phyloP scores from a whole-genome alignment of 2,888 invertebrate species.

The Orthosia incerta region DNA sequence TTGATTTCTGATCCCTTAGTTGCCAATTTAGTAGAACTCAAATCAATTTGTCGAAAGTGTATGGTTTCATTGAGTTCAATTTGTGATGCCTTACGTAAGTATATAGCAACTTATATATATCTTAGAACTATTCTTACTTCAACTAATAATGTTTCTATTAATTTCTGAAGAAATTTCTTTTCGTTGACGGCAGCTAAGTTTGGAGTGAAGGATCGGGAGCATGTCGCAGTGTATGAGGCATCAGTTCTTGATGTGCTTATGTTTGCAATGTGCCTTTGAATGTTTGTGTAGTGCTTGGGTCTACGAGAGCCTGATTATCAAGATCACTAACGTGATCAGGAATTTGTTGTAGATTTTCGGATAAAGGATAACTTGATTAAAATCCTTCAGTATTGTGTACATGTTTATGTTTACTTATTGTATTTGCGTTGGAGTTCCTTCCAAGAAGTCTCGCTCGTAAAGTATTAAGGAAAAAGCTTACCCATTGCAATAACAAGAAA shows the following conservation, averaged over 20 bases:
- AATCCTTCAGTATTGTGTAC: not conserved
- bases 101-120: not conserved
- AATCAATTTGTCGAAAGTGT: conserved; percentile 46
- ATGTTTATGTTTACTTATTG: not conserved
- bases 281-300: conserved; percentile 74
- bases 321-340: conserved; percentile 44
- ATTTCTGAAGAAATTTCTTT: conserved; percentile 63
- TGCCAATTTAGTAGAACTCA: conserved; percentile 35
- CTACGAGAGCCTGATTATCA: conserved; percentile 53
- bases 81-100: conserved; percentile 12
- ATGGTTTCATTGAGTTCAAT: conserved; percentile 31
- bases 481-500: not conserved
- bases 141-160: conserved; percentile 14
- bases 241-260: conserved; percentile 73
- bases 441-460: not conserved
- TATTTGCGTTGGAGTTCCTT: not conserved
- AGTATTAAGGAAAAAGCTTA: not conserved
- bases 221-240: conserved; percentile 77
- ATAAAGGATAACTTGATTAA: conserved; percentile 3
- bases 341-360: conserved; percentile 37
- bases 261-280: conserved; percentile 78
- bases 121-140: conserved; percentile 3
- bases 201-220: conserved; percentile 67
- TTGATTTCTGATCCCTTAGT: conserved; percentile 30
- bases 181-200: conserved; percentile 61